These are phyloP conservation scores for Drosophila birchii DNA, from an alignment of 2,888 invertebrate species.

Conservation along the genomic window DNA sequence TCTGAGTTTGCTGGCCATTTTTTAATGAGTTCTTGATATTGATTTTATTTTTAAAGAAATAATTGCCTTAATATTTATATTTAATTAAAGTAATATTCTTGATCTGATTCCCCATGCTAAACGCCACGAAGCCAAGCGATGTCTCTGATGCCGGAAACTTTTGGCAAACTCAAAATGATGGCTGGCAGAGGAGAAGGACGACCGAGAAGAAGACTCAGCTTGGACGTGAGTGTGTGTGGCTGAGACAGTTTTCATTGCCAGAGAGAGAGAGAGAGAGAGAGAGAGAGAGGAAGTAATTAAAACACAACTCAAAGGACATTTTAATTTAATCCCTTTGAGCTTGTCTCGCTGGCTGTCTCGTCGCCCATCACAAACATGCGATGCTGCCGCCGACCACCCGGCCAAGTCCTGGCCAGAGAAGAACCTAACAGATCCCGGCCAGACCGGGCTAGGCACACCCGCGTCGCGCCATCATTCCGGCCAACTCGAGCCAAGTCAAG, in stretches of 20 bases:
- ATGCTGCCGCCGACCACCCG: constrained; percentile 28
- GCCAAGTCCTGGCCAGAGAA: constrained; percentile 21
- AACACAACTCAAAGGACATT: constrained; percentile 81
- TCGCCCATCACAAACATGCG: constrained; percentile 80
- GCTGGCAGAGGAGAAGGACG: constrained; percentile 1
- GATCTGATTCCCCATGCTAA: constrained; percentile 1
- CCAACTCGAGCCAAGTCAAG: constrained; percentile 32
- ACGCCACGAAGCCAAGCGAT: neutral
- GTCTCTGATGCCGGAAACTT: constrained; percentile 20
- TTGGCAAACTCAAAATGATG: constrained; percentile 33
- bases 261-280: constrained; percentile 60
- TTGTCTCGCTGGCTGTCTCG: constrained; percentile 81
- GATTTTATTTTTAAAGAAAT: neutral
- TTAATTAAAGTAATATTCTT: constrained; percentile 5
- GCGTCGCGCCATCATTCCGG: constrained; percentile 12
- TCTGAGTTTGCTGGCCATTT: neutral
- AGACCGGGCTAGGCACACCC: neutral
- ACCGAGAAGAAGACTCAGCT: neutral
- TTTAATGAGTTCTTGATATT: neutral
- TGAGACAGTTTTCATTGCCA: constrained; percentile 51
- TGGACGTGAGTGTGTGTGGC: constrained; percentile 12
- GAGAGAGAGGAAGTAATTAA: constrained; percentile 75
- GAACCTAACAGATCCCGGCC: constrained; percentile 17
- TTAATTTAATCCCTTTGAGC: constrained; percentile 81
- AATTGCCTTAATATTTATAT: neutral